Evolutionary conservation across 2,113 vertebrate genomes (phyloP), one percentile per base, ranked within the genome.

Genomic region (Anseranas semipalmata): DNA sequence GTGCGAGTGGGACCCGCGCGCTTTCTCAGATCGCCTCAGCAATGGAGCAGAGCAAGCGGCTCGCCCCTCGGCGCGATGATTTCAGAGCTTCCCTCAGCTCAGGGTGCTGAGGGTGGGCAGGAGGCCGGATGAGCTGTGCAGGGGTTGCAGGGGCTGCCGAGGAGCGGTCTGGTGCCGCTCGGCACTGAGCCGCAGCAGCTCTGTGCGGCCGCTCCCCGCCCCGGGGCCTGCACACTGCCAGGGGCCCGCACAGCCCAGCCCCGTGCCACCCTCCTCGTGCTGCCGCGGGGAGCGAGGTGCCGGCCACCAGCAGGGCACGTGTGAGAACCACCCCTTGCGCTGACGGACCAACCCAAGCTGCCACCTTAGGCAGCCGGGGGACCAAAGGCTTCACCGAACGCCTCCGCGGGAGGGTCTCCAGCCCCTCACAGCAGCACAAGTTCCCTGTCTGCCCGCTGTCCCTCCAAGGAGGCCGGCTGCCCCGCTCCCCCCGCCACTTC

Each of bases 1-100:
- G 46, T 55, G 45, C 15, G 1, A 60, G 59, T 2, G 21, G 45
- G 48, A 28, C 27, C 28, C 48, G 11, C 48, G n/a, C 4, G 4
- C 30, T 48, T 50, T 46, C 17, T 28, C 85, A 70, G 90, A 70
- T 52, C 3, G 80, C 58, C 71, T 15, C 9, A n/a, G 25, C 2
- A 48, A 22, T 9, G 46, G 10, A 39, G 75, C 1, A 19, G 6
- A 63, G 48, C 66, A 39, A 30, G 53, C 32, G 2, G 71, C 63
- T 76, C 45, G 4, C 43, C 88, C 56, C 72, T 63, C 52, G 9
- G 15, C 17, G 6, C 0, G 50, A 62, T 62, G 79, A 92, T 56
- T 90, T 92, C 95, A 96, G 96, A 85, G 89, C 93, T 94, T 93
- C 93, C 94, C 39, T 68, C 83, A 12, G 24, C 77, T 45, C 88